Percentiles rank a stretch among this genome's conserved stretches.
Conservation (phyloP, 1,140 invertebrate species). For the Caligus rogercresseyi region DNA sequence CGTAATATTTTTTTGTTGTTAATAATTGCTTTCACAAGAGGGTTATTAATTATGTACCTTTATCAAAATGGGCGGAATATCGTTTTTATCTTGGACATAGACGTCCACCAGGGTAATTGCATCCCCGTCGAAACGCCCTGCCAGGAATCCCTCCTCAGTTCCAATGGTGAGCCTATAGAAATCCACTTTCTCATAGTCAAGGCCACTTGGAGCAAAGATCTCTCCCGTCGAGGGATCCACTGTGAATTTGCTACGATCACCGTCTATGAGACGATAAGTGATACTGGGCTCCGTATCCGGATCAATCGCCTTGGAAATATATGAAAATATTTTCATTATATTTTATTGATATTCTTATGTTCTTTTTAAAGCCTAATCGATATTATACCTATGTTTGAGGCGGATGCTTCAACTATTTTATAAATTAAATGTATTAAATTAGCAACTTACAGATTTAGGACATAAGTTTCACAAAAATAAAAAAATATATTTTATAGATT, state of each 20-base stretch:
- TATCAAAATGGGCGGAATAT: slow-evolving; percentile 9
- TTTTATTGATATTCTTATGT: background rate
- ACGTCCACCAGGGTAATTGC: background rate
- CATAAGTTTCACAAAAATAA: too few relatives aligned
- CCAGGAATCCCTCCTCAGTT: background rate
- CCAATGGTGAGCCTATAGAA: background rate
- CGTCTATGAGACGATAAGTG: slow-evolving; percentile 15
- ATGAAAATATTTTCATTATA: background rate
- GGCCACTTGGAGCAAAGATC: slow-evolving; percentile 4
- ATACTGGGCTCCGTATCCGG: slow-evolving; percentile 51
- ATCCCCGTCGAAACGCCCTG: background rate
- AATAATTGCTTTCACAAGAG: too few relatives aligned
- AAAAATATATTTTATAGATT: too few relatives aligned
- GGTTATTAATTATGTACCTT: background rate
- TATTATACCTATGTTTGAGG: slow-evolving; percentile 20
- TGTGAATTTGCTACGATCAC: slow-evolving; percentile 32
- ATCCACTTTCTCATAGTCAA: slow-evolving; percentile 11
- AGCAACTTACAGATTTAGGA: too few relatives aligned
- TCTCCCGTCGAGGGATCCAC: slow-evolving; percentile 42
- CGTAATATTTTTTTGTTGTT: background rate
- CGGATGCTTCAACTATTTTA: slow-evolving; percentile 20
- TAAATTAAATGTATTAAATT: too few relatives aligned
- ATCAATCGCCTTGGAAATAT: slow-evolving; percentile 51
- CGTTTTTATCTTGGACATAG: slow-evolving; percentile 5
- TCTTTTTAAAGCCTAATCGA: background rate